Conservation (phyloP, 1,140 invertebrate genomes). For the Amphibalanus amphitrite region DNA sequence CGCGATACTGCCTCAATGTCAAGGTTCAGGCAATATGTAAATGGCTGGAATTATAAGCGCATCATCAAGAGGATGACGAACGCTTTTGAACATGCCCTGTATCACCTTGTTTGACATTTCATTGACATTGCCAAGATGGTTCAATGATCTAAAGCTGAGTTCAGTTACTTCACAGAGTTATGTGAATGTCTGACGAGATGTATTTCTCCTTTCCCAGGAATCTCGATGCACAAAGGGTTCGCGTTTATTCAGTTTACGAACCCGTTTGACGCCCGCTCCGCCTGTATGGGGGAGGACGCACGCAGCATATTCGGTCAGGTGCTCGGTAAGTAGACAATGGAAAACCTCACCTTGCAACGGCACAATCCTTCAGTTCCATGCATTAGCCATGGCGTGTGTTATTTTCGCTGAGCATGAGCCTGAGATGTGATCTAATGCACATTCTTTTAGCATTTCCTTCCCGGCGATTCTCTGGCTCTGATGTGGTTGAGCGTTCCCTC, state of each 20-base stretch:
- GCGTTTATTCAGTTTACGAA: slow-evolving; percentile 79
- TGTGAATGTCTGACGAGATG: not conserved
- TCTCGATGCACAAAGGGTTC: slow-evolving; percentile 83
- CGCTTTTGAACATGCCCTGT: not conserved
- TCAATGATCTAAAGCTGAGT: slow-evolving; percentile 26
- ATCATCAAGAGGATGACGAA: not conserved
- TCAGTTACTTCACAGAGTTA: not conserved
- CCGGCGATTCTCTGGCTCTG: no score
- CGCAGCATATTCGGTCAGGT: slow-evolving; percentile 64
- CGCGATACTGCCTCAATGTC: no score
- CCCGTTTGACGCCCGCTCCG: slow-evolving; percentile 66
- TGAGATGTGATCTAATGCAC: no score
- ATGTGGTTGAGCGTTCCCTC: no score
- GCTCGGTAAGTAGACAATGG: slow-evolving; percentile 59
- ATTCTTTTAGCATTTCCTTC: slow-evolving; percentile 3
- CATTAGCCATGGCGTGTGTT: no score
- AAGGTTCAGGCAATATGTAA: not conserved
- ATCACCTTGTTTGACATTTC: not conserved
- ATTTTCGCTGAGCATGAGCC: no score
- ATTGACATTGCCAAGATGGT: no score
- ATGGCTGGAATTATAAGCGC: not conserved
- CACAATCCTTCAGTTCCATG: no score
- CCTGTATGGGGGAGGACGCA: slow-evolving; percentile 65
- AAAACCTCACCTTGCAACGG: no score
- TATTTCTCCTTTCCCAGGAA: slow-evolving; percentile 39